These are phyloP conservation scores for Trachelipus rathkii DNA, from an alignment of 1,140 invertebrate genomes.

Conservation along the genomic window DNA sequence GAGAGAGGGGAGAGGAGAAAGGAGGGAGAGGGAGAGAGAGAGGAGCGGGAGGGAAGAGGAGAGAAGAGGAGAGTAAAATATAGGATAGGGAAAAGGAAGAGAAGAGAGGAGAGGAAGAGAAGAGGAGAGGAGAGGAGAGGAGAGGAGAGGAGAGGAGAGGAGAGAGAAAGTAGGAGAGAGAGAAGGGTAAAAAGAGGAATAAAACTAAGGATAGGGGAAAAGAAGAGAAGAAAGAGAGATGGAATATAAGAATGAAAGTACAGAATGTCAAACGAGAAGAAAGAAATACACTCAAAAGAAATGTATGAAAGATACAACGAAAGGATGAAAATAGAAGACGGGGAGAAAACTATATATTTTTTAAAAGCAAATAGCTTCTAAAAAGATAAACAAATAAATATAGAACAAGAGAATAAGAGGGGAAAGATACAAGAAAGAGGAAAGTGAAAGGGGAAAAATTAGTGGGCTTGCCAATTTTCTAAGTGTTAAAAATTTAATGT, in stretches of 20 bases:
- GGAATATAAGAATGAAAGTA: too few species aligned
- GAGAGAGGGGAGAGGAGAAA: not conserved
- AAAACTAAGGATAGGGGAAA: too few species aligned
- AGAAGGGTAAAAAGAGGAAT: too few species aligned
- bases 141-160: not conserved
- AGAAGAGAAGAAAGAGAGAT: too few species aligned
- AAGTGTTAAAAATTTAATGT: slow-evolving; percentile 9
- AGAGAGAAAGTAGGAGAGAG: not conserved
- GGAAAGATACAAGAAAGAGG: not conserved
- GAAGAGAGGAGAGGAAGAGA: too few species aligned
- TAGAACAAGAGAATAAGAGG: not conserved
- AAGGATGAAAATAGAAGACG: too few species aligned
- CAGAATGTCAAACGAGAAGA: too few species aligned
- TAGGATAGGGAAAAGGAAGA: not conserved
- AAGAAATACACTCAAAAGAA: too few species aligned
- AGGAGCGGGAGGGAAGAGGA: not conserved
- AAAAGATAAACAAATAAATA: not conserved
- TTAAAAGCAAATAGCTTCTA: too few species aligned
- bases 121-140: too few species aligned
- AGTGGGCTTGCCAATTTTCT: not conserved
- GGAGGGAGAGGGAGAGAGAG: not conserved
- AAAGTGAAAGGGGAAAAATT: not conserved
- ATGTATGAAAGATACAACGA: too few species aligned
- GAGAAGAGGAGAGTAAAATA: not conserved
- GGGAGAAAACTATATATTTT: too few species aligned